These are phyloP conservation scores for Bovichtus variegatus DNA, from an alignment of 2,797 vertebrate species.

Conservation along the genomic window DNA sequence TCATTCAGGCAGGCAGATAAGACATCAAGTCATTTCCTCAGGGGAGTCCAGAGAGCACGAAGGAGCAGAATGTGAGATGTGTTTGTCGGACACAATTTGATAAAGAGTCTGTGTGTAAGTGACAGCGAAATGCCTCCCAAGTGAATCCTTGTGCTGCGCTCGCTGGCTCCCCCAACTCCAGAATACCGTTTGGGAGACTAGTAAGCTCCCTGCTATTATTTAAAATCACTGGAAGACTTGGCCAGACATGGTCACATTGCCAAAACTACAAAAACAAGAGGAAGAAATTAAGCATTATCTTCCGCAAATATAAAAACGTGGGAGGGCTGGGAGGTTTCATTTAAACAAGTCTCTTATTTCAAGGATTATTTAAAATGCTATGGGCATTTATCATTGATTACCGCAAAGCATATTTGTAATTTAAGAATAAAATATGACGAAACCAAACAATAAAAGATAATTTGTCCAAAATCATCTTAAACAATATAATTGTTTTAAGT, in stretches of 20 bases:
- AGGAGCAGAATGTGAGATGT: slow-evolving; percentile 69
- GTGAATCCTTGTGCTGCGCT: slow-evolving; percentile 38
- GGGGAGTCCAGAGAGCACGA: slow-evolving; percentile 63
- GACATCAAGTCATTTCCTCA: slow-evolving; percentile 79
- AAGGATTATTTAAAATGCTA: slow-evolving; percentile 15
- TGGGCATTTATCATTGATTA: slow-evolving; percentile 15
- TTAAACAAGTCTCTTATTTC: not conserved
- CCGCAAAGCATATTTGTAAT: not conserved
- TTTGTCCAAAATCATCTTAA: not conserved
- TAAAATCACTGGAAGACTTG: slow-evolving; percentile 22
- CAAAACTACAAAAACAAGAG: not conserved
- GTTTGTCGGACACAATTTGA: slow-evolving; percentile 76
- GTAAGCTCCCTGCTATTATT: slow-evolving; percentile 29
- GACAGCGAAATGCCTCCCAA: slow-evolving; percentile 68
- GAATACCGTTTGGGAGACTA: slow-evolving; percentile 48
- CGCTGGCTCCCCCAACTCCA: slow-evolving; percentile 27
- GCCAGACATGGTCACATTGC: slow-evolving; percentile 1
- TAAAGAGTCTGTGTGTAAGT: slow-evolving; percentile 71
- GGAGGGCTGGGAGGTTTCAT: not conserved
- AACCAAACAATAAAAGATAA: too few species aligned
- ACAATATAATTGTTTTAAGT: not conserved
- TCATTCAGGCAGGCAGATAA: slow-evolving; percentile 83
- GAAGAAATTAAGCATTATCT: not conserved
- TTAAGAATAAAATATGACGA: too few species aligned
- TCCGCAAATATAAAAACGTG: slow-evolving; percentile 4